Base-by-base conservation (phyloP, 2,888 invertebrate species). In the Nomada flava region DNA sequence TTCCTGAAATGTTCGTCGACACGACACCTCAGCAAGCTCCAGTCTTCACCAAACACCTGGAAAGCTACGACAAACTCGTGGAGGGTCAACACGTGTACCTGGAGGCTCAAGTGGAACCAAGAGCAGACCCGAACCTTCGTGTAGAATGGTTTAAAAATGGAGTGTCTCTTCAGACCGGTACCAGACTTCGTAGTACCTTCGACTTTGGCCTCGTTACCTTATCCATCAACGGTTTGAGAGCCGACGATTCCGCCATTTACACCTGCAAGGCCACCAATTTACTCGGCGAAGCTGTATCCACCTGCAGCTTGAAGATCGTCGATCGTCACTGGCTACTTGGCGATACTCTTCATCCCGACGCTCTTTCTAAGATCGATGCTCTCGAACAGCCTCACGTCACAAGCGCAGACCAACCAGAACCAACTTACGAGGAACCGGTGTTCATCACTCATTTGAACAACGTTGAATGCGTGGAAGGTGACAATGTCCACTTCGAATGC, bases 171-270 rank as follows among this genome's bases (percentile, higher is more conserved):
- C 97, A 97, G 79, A 98, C 97, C 79, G 98, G 98, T 87, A 97
- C 98, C 52, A 96, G 99, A 88, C 95, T 99, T 83, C 97, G 98
- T 92, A 98, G 98, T 89, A 98, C 98, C 42, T 98, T 99, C 92
- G 99, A 99, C 93, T 99, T 99, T 94, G 99, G 99, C 65, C 95
- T 98, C 81, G 99, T 99, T 0, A 98, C 98, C 0, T 94, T 99
- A 44, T 98, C 98, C 20, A 97, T 99, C 81, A 97, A 98, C 91
- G 96, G 98, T 2, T 92, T 98, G 60, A 96, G 98, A 89, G 96
- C 96, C 67, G 98, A 98, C 90, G 99, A 99, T 94, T 98, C 98
- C 2, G 99, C 98, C 9, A 97, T 98, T 89, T 99, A 99, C 92
- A 98, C 98, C 1, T 99, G 99, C 94, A 97, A 97, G 94, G 99